Percentiles rank a stretch among this genome's conserved stretches.
phyloP scores from a whole-genome alignment of 30 jellyfish, hydroid and myxozoan genomes.

The Aurelia sp. region DNA sequence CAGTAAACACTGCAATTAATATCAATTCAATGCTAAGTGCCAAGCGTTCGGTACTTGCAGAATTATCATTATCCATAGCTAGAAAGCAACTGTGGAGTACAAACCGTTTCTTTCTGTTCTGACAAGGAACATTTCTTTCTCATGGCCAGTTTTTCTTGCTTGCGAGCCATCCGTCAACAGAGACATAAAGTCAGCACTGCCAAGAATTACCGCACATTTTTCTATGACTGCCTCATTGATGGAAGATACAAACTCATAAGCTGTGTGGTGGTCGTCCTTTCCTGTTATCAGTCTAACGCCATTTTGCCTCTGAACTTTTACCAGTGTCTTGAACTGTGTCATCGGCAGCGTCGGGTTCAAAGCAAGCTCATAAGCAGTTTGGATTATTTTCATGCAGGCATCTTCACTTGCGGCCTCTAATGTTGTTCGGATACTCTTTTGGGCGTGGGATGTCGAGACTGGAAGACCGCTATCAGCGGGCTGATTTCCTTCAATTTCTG shows the following conservation, averaged over 20 bases:
- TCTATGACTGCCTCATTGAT: conserved; percentile 7
- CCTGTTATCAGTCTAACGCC: conserved; percentile 51
- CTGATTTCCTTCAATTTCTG: background rate
- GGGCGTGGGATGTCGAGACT: background rate
- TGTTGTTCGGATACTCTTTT: background rate
- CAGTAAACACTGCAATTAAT: too few species aligned
- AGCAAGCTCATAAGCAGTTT: conserved; percentile 48
- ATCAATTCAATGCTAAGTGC: too few species aligned
- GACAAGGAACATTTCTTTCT: conserved; percentile 27
- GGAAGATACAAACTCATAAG: background rate
- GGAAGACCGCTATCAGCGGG: conserved; percentile 1
- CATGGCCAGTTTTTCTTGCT: conserved; percentile 50
- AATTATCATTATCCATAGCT: too few species aligned
- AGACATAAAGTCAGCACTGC: conserved; percentile 40
- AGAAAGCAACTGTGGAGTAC: background rate
- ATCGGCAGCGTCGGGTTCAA: conserved; percentile 38
- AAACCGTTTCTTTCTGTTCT: conserved; percentile 18
- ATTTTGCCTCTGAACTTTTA: conserved; percentile 50
- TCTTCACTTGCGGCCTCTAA: conserved; percentile 9
- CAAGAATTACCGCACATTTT: conserved; percentile 50
- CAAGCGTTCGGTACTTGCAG: too few species aligned
- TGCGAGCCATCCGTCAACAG: conserved; percentile 61
- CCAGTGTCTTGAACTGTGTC: conserved; percentile 48
- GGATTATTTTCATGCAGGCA: conserved; percentile 33
- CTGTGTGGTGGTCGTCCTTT: conserved; percentile 9